Base-by-base conservation (phyloP, 2,888 invertebrate genomes). In the Dione juno region DNA sequence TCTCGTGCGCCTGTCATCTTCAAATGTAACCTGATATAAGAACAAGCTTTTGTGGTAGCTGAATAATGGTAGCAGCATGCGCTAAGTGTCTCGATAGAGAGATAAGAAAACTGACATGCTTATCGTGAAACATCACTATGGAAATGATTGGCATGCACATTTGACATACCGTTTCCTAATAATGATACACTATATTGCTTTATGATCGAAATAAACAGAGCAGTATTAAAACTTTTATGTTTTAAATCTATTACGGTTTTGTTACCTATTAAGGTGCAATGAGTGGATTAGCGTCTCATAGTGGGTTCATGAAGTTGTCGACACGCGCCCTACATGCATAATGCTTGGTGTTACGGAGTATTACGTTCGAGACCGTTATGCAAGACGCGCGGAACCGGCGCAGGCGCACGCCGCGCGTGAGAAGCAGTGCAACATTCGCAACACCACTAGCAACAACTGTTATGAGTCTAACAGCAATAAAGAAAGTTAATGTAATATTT, bases 361-460 rank as follows among this genome's bases (percentile, higher is more conserved):
- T 92, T 91, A 92, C 92, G 89, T 89, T 86, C 81, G 79, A 80
- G 80, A 81, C 82, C 83, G 86, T 91, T 91, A 89, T 86, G 91
- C 88, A 92, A 90, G 87, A 81, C 75, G 81, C 82, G 79, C 86
- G 86, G 86, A 89, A 88, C 88, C 83, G 78, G 81, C 81, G 78
- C 72, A 76, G 70, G 72, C 75, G 57, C 70, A 65, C 64, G 74
- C 66, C 54, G 74, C 74, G 76, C 88, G 88, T 90, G 90, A 89
- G 91, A 92, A 90, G 82, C 84, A 77, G 86, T 80, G 83, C 87
- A 87, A 84, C 85, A 85, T 86, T 84, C 73, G 61, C 71, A 69
- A 79, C 79, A 81, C 70, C 61, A 81, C 76, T 82, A 81, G 80
- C 83, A 82, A 81, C 83, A 82, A 81, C 76, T 80, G 74, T 75